Conservation (phyloP, 1,140 invertebrate genomes). For the Adelges cooleyi region DNA sequence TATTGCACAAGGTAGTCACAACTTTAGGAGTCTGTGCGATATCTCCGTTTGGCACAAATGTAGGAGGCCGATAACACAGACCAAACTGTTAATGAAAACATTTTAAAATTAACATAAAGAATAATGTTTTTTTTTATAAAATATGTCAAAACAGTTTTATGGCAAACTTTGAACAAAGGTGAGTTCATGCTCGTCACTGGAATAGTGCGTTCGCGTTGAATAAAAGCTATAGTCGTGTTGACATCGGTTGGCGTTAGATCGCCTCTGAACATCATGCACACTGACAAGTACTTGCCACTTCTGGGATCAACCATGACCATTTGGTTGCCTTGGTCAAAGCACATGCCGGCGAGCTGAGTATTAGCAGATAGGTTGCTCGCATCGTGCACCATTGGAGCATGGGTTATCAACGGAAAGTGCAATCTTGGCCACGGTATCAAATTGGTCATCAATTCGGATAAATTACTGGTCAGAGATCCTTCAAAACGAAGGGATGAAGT, state of each 20-base stretch:
- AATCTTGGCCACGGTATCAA: constrained; percentile 46
- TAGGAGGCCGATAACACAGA: constrained; percentile 34
- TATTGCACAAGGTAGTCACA: constrained; percentile 40
- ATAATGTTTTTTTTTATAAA: constrained; percentile 52
- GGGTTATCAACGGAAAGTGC: constrained; percentile 45
- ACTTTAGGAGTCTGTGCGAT: constrained; percentile 28
- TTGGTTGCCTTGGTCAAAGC: constrained; percentile 64
- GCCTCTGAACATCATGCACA: constrained; percentile 46
- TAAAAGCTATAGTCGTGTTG: constrained; percentile 42
- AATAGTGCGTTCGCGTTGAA: neutral
- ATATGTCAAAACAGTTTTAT: constrained; percentile 34
- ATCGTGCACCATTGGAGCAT: constrained; percentile 43
- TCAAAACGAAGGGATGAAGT: constrained; percentile 57
- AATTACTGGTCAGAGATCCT: constrained; percentile 54
- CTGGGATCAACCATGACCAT: constrained; percentile 42
- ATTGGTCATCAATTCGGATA: constrained; percentile 54
- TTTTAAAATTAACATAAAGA: constrained; percentile 49
- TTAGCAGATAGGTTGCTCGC: constrained; percentile 45
- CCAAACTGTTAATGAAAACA: constrained; percentile 47
- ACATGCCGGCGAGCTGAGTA: constrained; percentile 59
- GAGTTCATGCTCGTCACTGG: neutral
- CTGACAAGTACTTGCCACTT: constrained; percentile 46
- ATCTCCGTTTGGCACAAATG: neutral
- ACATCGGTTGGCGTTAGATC: constrained; percentile 51
- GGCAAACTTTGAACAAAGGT: neutral